Conservation (phyloP, 2,888 invertebrate genomes). For the Pristionchus exspectatus region DNA sequence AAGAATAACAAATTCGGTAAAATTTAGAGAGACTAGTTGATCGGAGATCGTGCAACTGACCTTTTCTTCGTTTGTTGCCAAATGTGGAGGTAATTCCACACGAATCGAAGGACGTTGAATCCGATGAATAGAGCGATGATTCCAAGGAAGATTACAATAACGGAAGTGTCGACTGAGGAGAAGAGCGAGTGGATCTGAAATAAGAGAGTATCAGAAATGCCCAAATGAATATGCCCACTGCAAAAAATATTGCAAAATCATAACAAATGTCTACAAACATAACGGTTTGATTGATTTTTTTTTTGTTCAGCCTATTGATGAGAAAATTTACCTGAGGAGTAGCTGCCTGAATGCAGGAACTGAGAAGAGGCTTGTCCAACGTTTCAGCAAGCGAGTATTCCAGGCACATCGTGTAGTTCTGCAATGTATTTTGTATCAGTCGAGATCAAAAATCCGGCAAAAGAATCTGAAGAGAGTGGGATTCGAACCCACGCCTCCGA, state of each 20-base stretch:
- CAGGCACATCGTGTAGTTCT: conserved; percentile 71
- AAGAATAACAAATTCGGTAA: too few species aligned
- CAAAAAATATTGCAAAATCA: too few species aligned
- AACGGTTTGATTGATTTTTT: neutral
- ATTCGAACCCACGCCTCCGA: conserved; percentile 91
- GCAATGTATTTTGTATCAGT: conserved; percentile 9
- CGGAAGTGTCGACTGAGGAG: conserved; percentile 57
- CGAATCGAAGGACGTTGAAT: conserved; percentile 58
- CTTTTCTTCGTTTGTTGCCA: conserved; percentile 69
- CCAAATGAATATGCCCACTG: too few species aligned
- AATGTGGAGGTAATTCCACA: conserved; percentile 65
- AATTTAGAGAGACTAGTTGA: neutral
- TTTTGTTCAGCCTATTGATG: neutral
- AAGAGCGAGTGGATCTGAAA: conserved; percentile 54
- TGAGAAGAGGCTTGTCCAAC: conserved; percentile 29
- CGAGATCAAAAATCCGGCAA: conserved; percentile 42
- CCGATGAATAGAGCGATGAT: conserved; percentile 56
- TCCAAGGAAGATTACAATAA: conserved; percentile 55
- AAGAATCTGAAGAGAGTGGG: conserved; percentile 82
- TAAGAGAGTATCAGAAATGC: neutral
- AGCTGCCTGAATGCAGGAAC: conserved; percentile 50
- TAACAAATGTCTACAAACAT: too few species aligned
- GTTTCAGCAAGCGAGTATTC: conserved; percentile 61
- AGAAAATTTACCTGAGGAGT: conserved; percentile 7
- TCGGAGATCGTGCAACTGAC: conserved; percentile 54